These are phyloP conservation scores for Panthera uncia DNA, from an alignment of 2,113 vertebrate genomes.

Conservation along the genomic window DNA sequence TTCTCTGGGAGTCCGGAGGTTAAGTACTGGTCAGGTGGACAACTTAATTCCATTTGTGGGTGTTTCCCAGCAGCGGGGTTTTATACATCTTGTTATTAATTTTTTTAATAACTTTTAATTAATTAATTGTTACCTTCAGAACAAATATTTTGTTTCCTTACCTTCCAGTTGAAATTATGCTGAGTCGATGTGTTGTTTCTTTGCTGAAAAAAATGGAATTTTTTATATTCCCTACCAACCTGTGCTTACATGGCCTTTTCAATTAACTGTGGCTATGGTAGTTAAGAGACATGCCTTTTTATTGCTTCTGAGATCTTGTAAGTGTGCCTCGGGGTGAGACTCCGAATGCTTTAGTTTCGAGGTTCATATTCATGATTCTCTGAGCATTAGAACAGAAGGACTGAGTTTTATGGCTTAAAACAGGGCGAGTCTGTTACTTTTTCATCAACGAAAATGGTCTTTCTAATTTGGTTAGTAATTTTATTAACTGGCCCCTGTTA, in stretches of 20 bases:
- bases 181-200: neutral
- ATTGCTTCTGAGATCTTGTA: neutral
- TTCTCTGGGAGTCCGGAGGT: neutral
- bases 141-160: neutral
- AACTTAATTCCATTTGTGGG: neutral
- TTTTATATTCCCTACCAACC: neutral
- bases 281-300: neutral
- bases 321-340: neutral
- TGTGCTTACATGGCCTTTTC: too few species aligned
- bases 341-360: neutral
- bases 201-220: neutral
- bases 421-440: neutral
- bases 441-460: neutral
- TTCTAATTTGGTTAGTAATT: neutral
- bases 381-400: neutral
- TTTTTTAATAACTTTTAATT: neutral
- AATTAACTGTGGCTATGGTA: rapidly evolving
- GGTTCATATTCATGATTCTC: neutral
- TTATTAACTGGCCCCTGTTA: neutral
- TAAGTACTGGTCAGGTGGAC: neutral
- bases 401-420: neutral
- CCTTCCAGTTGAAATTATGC: neutral
- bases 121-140: neutral
- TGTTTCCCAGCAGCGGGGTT: neutral
- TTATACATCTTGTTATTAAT: neutral